These are phyloP conservation scores for Melanaphis sacchari DNA, from an alignment of 1,140 invertebrate genomes.

Conservation along the genomic window DNA sequence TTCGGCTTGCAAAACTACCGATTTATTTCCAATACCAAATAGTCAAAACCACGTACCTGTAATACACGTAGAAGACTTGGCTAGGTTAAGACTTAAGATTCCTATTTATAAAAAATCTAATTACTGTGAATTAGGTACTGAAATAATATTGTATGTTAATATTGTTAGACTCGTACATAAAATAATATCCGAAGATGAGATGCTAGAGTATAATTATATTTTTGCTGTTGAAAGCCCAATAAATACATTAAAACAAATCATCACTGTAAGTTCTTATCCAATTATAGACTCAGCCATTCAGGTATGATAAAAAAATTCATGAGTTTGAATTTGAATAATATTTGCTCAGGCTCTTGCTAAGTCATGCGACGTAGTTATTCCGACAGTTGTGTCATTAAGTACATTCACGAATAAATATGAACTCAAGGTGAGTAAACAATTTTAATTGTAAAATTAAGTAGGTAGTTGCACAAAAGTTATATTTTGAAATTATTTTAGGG, in stretches of 20 bases:
- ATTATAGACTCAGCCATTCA: not conserved
- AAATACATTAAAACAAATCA: constrained; percentile 1
- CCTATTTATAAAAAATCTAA: not conserved
- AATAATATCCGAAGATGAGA: not conserved
- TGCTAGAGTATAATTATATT: not conserved
- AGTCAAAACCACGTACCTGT: not conserved
- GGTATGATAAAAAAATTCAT: not conserved
- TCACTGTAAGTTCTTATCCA: not conserved
- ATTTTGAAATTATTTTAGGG: not conserved
- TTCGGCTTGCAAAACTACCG: not conserved
- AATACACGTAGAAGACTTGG: not conserved
- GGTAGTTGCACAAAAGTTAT: not conserved
- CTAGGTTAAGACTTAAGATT: not conserved
- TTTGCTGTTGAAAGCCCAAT: constrained; percentile 32
- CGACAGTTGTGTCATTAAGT: not conserved
- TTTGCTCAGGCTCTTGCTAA: not conserved
- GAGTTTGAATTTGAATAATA: not conserved
- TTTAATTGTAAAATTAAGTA: not conserved
- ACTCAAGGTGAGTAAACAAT: not conserved
- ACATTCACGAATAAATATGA: not conserved
- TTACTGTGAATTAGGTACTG: not conserved
- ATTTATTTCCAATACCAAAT: constrained; percentile 2
- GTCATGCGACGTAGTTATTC: not conserved
- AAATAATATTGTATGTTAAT: not conserved
- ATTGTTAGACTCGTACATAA: not conserved